Evolutionary conservation across 1,140 invertebrate species (phyloP).

Genomic region (Coelopa frigida): DNA sequence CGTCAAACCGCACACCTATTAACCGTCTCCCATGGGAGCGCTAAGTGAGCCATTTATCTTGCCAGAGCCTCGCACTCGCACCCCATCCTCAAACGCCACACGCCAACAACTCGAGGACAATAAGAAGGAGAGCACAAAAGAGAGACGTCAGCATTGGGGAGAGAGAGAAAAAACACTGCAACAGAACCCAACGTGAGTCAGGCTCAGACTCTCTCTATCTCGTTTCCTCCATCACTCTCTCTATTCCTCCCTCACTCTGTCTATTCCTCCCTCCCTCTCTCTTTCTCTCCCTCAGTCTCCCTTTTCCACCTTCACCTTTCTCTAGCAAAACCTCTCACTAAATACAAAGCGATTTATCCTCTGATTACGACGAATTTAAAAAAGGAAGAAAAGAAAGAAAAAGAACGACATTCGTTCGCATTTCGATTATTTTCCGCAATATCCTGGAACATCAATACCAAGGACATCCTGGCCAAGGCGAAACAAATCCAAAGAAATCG

Average conservation of each 20-base stretch:
- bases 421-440: constrained; percentile 13
- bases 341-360: constrained; percentile 42
- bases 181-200: too few relatives aligned
- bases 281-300: too few relatives aligned
- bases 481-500: constrained; percentile 41
- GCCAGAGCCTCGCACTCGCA: constrained; percentile 38
- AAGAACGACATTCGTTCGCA: constrained; percentile 18
- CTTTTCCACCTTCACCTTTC: too few relatives aligned
- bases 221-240: background rate
- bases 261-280: too few relatives aligned
- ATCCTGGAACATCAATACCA: constrained; percentile 12
- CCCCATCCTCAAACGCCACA: too few relatives aligned
- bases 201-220: background rate
- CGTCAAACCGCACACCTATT: too few relatives aligned
- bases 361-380: constrained; percentile 17
- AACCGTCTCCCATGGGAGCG: background rate
- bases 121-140: constrained; percentile 13
- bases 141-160: constrained; percentile 15
- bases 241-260: too few relatives aligned
- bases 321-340: too few relatives aligned
- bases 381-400: too few relatives aligned
- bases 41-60: constrained; percentile 45
- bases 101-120: constrained; percentile 27
- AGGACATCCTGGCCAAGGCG: constrained; percentile 13
- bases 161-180: background rate